A percentile compares a stretch with the other conserved stretches of the same genome.
phyloP scores from a whole-genome alignment of 2,797 vertebrate species.

The Dipus sagitta region DNA sequence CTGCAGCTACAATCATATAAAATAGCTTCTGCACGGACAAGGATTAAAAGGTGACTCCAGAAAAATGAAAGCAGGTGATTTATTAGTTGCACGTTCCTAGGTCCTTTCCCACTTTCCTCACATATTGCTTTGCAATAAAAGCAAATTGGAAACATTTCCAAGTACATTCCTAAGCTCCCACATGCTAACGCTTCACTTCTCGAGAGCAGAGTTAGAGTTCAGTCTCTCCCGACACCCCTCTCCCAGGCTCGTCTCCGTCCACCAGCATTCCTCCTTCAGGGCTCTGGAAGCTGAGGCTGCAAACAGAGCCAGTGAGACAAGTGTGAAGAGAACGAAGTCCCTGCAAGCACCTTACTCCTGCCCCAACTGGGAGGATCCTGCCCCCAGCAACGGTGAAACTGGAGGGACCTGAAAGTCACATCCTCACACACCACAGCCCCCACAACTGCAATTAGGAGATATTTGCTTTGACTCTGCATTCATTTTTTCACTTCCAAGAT shows the following conservation, averaged over 20 bases:
- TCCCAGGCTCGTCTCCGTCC: neutral
- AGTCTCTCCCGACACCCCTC: neutral
- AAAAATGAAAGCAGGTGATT: neutral
- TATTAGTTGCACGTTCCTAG: neutral
- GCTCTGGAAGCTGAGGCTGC: neutral
- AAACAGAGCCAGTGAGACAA: constrained; percentile 57
- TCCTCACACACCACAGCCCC: neutral
- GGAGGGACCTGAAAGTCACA: neutral
- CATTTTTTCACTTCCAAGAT: neutral
- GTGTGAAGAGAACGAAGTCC: constrained; percentile 54
- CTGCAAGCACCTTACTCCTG: neutral
- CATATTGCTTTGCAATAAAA: constrained; percentile 62
- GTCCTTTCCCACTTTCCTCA: constrained; percentile 42
- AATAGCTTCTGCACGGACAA: neutral
- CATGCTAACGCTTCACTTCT: neutral
- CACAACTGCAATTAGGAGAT: neutral
- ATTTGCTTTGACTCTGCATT: neutral
- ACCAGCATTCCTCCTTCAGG: neutral
- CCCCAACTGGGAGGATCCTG: neutral
- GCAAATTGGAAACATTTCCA: constrained; percentile 67
- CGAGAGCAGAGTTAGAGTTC: neutral
- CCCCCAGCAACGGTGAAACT: neutral
- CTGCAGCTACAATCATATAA: neutral
- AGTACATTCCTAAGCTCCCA: constrained; percentile 50
- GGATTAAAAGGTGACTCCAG: neutral